phyloP scores from a whole-genome alignment of 37 sponge, comb jelly and placozoan genomes.

The Tethya wilhelma region DNA sequence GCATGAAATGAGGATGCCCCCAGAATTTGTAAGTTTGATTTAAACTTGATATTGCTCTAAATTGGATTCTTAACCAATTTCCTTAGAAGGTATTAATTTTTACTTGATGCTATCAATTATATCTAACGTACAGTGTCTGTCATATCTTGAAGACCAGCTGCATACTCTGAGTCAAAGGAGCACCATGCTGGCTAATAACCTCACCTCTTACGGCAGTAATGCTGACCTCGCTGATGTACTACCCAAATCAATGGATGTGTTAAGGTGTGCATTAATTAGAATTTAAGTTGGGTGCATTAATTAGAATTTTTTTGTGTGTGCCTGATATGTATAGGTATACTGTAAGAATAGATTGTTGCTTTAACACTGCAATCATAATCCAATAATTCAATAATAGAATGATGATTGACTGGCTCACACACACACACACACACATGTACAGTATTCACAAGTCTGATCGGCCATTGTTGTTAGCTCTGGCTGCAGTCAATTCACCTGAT shows the following conservation, averaged over 20 bases:
- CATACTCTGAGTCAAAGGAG: slow-evolving; percentile 56
- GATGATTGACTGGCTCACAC: too few relatives aligned
- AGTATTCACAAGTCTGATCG: slow-evolving; percentile 27
- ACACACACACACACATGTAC: too few relatives aligned
- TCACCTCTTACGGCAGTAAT: slow-evolving; percentile 8
- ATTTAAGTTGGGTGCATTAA: not conserved
- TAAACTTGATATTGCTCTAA: not conserved
- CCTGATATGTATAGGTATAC: too few relatives aligned
- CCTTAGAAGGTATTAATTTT: not conserved
- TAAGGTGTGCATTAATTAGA: slow-evolving; percentile 15
- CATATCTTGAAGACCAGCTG: slow-evolving; percentile 57
- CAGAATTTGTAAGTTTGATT: slow-evolving; percentile 72
- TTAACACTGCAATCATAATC: too few relatives aligned
- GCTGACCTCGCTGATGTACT: slow-evolving; percentile 28
- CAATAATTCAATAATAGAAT: too few relatives aligned
- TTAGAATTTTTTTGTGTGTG: too few relatives aligned
- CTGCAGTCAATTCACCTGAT: slow-evolving; percentile 50
- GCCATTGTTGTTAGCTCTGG: slow-evolving; percentile 53
- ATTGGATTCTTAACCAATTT: not conserved
- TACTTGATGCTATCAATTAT: not conserved
- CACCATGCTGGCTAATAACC: slow-evolving; percentile 21
- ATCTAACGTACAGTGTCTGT: slow-evolving; percentile 47
- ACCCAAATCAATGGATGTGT: not conserved
- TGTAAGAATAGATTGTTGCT: too few relatives aligned
- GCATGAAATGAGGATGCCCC: slow-evolving; percentile 58